These are phyloP conservation scores for Equus przewalskii DNA, from an alignment of 2,113 vertebrate species.

Conservation along the genomic window DNA sequence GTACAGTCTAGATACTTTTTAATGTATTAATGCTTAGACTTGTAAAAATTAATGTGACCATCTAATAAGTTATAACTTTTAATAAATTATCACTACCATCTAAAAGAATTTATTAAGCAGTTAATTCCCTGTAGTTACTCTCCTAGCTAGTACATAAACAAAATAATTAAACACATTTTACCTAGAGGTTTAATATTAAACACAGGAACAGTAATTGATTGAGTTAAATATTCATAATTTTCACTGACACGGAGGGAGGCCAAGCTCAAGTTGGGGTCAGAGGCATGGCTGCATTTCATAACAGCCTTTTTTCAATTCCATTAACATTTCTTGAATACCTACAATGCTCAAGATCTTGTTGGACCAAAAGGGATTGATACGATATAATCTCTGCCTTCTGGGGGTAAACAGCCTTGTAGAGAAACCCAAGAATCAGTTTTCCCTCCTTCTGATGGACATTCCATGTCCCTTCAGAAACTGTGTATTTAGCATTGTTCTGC, in stretches of 20 bases:
- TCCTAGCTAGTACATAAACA: background rate
- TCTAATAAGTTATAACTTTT: background rate
- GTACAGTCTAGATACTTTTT: background rate
- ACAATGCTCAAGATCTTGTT: background rate
- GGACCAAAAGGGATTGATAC: background rate
- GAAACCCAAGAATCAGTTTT: background rate
- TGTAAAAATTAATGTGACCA: slow-evolving; percentile 11
- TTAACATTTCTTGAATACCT: background rate
- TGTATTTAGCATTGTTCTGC: background rate
- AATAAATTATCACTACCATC: background rate
- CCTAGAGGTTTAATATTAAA: slow-evolving; percentile 29
- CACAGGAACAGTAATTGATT: background rate
- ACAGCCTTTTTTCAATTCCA: background rate
- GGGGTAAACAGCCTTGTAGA: background rate
- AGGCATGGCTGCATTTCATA: background rate
- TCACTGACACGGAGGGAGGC: background rate
- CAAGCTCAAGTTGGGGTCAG: background rate
- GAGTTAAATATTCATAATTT: slow-evolving; percentile 30
- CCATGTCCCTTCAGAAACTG: background rate
- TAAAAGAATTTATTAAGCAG: slow-evolving; percentile 2
- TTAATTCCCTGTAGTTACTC: background rate
- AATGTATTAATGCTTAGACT: background rate
- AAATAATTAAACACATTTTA: background rate
- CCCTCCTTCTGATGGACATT: background rate
- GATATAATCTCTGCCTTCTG: background rate